Percentiles rank a stretch among this genome's conserved stretches.
These are phyloP conservation scores for Falco columbarius DNA, from an alignment of 2,797 vertebrate genomes.

Conservation along the genomic window DNA sequence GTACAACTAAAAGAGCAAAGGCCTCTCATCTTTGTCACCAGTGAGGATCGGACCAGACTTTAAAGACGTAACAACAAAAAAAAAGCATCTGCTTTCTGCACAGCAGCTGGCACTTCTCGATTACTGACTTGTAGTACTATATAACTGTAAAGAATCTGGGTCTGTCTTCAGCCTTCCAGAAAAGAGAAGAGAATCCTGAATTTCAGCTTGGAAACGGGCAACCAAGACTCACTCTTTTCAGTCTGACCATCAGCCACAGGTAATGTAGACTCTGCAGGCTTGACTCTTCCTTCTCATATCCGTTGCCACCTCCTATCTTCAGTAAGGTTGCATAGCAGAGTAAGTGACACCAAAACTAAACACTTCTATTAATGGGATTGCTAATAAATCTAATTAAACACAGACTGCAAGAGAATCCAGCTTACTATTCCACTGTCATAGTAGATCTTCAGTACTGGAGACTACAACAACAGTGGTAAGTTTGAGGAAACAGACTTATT, in stretches of 20 bases:
- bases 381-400: constrained; percentile 34
- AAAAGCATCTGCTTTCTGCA: background rate
- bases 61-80: background rate
- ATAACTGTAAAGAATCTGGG: background rate
- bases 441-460: background rate
- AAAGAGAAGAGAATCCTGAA: background rate
- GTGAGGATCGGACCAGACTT: background rate
- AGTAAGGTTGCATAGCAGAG: background rate
- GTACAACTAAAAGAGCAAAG: background rate
- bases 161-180: background rate
- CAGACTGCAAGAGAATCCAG: background rate
- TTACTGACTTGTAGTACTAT: background rate
- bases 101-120: background rate
- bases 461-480: background rate
- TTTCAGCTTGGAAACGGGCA: background rate
- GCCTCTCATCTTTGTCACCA: background rate
- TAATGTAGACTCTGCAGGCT: background rate
- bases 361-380: constrained; percentile 20
- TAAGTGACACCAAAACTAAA: constrained; percentile 15
- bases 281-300: background rate
- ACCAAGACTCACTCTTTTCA: background rate
- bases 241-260: background rate
- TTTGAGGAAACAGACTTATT: background rate
- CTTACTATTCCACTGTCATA: background rate
- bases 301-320: background rate